Percentiles rank a stretch among this genome's conserved stretches.
Conservation (phyloP, 2,888 invertebrate genomes). For the Drosophila paracracens region DNA sequence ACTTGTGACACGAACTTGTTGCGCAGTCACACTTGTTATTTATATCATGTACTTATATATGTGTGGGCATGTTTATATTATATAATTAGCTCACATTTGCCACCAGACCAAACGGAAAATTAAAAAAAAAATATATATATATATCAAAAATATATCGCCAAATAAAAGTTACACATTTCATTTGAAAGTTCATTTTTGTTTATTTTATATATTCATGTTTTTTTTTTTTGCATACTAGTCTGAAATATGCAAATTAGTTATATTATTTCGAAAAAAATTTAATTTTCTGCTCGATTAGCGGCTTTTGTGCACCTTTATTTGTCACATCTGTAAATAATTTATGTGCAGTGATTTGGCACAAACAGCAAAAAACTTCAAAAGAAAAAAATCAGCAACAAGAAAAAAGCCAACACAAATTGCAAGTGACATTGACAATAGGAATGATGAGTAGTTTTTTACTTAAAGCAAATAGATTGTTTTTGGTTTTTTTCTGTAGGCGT, state of each 20-base stretch:
- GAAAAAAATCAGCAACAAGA: conserved; percentile 17
- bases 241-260: conserved; percentile 40
- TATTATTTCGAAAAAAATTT: conserved; percentile 19
- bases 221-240: not conserved
- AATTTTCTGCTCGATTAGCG: conserved; percentile 33
- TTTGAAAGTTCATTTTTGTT: conserved; percentile 24
- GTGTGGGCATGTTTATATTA: conserved; percentile 19
- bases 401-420: conserved; percentile 37
- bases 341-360: conserved; percentile 54
- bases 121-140: conserved; percentile 2
- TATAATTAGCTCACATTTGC: conserved; percentile 29
- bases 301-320: conserved; percentile 30
- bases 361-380: conserved; percentile 3
- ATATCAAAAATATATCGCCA: conserved; percentile 3
- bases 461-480: conserved; percentile 40
- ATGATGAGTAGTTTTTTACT: conserved; percentile 43
- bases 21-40: conserved; percentile 54
- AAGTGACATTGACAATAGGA: conserved; percentile 55
- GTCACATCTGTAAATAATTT: conserved; percentile 51
- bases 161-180: conserved; percentile 26
- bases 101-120: conserved; percentile 26
- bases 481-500: conserved; percentile 33
- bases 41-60: conserved; percentile 47
- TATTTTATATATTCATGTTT: not conserved
- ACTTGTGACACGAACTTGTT: conserved; percentile 67